Evolutionary conservation across 1,140 invertebrate genomes (phyloP).

Genomic region (Papilio polytes): DNA sequence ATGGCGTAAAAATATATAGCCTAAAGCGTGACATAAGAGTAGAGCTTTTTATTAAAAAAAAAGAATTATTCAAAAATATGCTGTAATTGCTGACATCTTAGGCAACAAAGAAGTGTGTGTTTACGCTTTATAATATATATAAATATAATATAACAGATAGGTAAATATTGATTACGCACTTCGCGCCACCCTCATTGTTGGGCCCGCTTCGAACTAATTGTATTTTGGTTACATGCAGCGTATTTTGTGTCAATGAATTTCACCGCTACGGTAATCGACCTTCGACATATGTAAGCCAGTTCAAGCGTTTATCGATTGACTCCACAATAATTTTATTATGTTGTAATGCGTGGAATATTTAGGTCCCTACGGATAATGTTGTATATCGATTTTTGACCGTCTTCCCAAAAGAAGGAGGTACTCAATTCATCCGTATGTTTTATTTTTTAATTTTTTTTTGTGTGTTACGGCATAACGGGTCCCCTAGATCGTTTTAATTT

Average conservation of each 20-base stretch:
- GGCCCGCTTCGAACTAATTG: conserved; percentile 29
- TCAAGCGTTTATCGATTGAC: not conserved
- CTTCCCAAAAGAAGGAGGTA: too few species aligned
- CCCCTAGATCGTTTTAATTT: too few species aligned
- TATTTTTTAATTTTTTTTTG: too few species aligned
- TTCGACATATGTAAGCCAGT: conserved; percentile 24
- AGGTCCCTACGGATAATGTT: not conserved
- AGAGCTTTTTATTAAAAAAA: too few species aligned
- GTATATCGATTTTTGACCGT: not conserved
- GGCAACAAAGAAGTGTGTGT: too few species aligned
- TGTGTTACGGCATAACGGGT: too few species aligned
- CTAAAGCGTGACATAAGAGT: too few species aligned
- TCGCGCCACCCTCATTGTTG: conserved; percentile 30
- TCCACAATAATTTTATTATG: not conserved
- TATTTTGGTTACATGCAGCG: conserved; percentile 19
- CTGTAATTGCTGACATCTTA: too few species aligned
- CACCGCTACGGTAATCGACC: conserved; percentile 16
- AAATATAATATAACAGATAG: not conserved
- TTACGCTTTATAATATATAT: too few species aligned
- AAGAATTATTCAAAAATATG: too few species aligned
- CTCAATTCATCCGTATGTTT: too few species aligned
- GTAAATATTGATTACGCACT: conserved; percentile 25
- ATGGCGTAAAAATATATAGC: too few species aligned
- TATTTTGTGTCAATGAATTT: conserved; percentile 35
- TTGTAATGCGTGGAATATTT: not conserved